Evolutionary conservation across 1,140 invertebrate species (phyloP), one percentile per base, ranked within the genome.

Genomic region (Heliconius congener): DNA sequence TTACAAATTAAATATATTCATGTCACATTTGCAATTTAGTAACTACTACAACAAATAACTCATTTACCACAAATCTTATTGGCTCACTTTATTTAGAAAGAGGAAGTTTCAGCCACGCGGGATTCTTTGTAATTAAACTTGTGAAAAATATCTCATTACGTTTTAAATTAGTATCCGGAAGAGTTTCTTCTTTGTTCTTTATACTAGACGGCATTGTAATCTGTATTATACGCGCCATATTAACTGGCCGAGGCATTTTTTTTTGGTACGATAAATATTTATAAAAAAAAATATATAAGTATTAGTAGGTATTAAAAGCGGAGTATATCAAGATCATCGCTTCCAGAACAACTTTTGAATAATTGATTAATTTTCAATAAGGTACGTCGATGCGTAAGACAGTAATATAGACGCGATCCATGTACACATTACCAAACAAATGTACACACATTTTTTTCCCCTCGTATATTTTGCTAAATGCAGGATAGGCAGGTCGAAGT

Each of bases 81-180:
- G 77, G 71, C n/a, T 52, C n/a, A 42, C 37, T 73, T 82, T 82
- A 86, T 85, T 86, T 85, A 76, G 82, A 78, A 86, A 85, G 84
- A 85, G 85, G 85, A 86, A 86, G 78, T 86, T 84, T 46, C 52
- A 46, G 52, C 73, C 85, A 72, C 84, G 57, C 52, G 81, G 81
- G 84, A 86, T 81, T 79, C 82, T 81, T 66, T 80, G 79, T 78
- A 87, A 84, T 83, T 82, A 83, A 85, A 86, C 83, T 86, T 84
- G 75, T 70, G 76, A 77, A 82, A 83, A 83, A 84, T 81, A 77
- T 81, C 81, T 80, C 78, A 82, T 79, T 74, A 27, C 57, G 23
- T 23, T 76, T 76, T 66, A 76, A 76, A 66, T 66, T 66, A 66
- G 60, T 66, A 66, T 66, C 27, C 27, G 13, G 27, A 13, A 30